Conservation (phyloP, 2,888 invertebrate species). For the Cerastis leucographa region DNA sequence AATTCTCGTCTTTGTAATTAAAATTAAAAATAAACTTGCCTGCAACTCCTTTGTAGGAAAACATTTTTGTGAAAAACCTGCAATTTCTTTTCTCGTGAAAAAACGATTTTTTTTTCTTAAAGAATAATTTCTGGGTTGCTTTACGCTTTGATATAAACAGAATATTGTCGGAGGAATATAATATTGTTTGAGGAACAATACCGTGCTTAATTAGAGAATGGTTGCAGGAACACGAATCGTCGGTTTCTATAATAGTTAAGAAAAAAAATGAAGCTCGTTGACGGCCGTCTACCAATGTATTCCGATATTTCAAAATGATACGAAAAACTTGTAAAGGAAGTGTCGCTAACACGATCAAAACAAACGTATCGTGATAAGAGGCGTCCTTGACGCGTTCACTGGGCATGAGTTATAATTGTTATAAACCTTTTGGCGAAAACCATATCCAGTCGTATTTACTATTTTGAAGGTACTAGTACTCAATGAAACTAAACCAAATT, state of each 20-base stretch:
- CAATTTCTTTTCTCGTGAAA: background rate
- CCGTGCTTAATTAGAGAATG: background rate
- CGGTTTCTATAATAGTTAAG: background rate
- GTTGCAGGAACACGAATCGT: background rate
- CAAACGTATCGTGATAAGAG: no score
- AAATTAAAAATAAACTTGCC: background rate
- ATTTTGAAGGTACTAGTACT: no score
- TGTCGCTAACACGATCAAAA: no score
- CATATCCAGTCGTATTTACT: no score
- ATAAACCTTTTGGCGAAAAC: no score
- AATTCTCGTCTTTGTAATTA: background rate
- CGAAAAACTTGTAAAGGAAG: no score
- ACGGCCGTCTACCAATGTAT: no score
- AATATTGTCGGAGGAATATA: background rate
- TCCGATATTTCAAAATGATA: no score
- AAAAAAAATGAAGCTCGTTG: no score
- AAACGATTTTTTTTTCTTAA: background rate
- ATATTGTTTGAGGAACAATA: background rate
- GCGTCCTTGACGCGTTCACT: no score
- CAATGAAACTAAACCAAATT: no score
- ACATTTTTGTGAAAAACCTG: background rate
- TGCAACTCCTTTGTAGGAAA: slow-evolving; percentile 1
- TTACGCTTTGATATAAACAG: background rate
- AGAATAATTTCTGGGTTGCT: background rate
- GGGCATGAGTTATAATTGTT: no score